Conservation (phyloP, 2,888 invertebrate genomes). For the Athetis lepigone region DNA sequence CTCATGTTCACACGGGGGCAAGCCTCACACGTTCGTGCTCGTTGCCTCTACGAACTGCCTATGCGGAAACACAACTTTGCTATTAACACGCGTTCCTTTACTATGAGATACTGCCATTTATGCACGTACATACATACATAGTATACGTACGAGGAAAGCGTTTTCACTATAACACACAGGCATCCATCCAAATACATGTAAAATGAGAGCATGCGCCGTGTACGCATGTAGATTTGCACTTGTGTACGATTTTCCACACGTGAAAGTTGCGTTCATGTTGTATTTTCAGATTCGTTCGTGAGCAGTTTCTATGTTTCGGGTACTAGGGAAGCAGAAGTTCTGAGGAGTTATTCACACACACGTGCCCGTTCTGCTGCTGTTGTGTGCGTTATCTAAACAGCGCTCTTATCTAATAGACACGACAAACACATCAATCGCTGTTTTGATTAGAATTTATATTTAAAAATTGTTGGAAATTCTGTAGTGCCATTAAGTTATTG, state of each 20-base stretch:
- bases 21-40: slow-evolving; percentile 83
- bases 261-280: slow-evolving; percentile 79
- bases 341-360: slow-evolving; percentile 68
- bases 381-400: slow-evolving; percentile 76
- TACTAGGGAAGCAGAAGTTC: slow-evolving; percentile 79
- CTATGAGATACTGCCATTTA: slow-evolving; percentile 89
- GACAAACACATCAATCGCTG: slow-evolving; percentile 53
- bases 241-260: slow-evolving; percentile 81
- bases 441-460: slow-evolving; percentile 55
- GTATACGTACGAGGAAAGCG: slow-evolving; percentile 78
- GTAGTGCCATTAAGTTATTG: slow-evolving; percentile 49
- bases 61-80: slow-evolving; percentile 89
- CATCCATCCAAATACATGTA: slow-evolving; percentile 66
- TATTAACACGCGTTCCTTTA: slow-evolving; percentile 89
- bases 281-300: slow-evolving; percentile 84
- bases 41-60: slow-evolving; percentile 86
- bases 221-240: slow-evolving; percentile 76
- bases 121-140: slow-evolving; percentile 76
- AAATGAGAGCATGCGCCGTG: slow-evolving; percentile 73
- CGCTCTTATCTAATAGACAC: slow-evolving; percentile 60
- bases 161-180: slow-evolving; percentile 81
- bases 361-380: slow-evolving; percentile 64
- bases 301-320: slow-evolving; percentile 83
- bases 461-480: slow-evolving; percentile 44
- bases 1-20: slow-evolving; percentile 86